These are phyloP conservation scores for Drosophila ercepeae DNA, from an alignment of 1,140 invertebrate genomes.

Conservation along the genomic window DNA sequence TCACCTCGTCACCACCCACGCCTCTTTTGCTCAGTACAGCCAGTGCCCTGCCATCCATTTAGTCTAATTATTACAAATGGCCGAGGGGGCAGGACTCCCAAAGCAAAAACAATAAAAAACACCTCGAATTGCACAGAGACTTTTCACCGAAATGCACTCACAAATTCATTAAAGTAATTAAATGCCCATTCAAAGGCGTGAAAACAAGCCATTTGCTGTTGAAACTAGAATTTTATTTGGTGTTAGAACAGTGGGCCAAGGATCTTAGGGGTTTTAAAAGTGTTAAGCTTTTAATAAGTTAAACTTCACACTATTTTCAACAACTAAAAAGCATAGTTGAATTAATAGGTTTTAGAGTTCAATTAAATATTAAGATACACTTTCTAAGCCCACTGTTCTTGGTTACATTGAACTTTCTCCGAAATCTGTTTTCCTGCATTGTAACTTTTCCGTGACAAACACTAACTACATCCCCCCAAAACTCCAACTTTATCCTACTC, in stretches of 20 bases:
- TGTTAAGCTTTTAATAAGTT: no score
- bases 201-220: constrained; percentile 11
- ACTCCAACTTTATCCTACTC: neutral
- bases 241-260: neutral
- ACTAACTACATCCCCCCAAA: constrained; percentile 2
- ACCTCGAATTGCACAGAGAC: constrained; percentile 30
- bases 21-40: neutral
- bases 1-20: constrained; percentile 21
- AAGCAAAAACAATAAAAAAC: constrained; percentile 12
- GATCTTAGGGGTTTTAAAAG: neutral
- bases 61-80: constrained; percentile 78
- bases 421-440: constrained; percentile 48
- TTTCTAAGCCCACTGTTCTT: neutral
- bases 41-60: constrained; percentile 44
- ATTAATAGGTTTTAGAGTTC: no score
- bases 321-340: no score
- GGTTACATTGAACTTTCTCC: constrained; percentile 35
- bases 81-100: constrained; percentile 17
- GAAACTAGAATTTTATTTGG: neutral
- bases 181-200: constrained; percentile 36
- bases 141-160: constrained; percentile 60
- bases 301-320: no score
- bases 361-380: neutral
- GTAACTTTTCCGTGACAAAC: constrained; percentile 41
- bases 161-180: constrained; percentile 59